Evolutionary conservation across 2,888 invertebrate species (phyloP), one percentile per base, ranked within the genome.

Genomic region (Smittia aterrima): DNA sequence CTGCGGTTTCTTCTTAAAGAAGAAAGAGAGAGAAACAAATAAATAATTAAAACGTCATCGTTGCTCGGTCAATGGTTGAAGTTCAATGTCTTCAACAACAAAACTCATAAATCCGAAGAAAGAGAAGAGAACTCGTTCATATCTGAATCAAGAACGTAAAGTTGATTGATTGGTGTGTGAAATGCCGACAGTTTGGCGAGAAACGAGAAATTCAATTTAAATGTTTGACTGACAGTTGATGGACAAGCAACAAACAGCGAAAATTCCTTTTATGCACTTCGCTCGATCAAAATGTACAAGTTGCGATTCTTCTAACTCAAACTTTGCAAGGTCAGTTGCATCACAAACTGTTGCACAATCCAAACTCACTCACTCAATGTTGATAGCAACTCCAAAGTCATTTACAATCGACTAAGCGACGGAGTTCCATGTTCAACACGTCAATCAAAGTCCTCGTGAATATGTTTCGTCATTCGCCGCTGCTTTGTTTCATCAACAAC

Each of bases 81-180:
- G 47, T 47, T 47, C 47, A 47, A 66, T 40, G 66, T 38, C 32
- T 40, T 66, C 66, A n/a, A n/a, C n/a, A n/a, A n/a, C n/a, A 32
- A 3, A 32, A 32, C 32, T 32, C 32, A 32, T 32, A 32, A 32
- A 64, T 64, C 25, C 25, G 64, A 64, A 64, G 16, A 27, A n/a
- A 16, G 27, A 64, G 18, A 9, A 27, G 18, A n/a, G 64, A 25
- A 32, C 32, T 32, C 32, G 32, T 9, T 47, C n/a, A 47, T 6
- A 6, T 47, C 47, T 3, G 9, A 32, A 9, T 32, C 11, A n/a
- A 47, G 47, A 47, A 47, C 16, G 47, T 13, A 2, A 11, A 16
- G 47, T 38, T 47, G 53, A 70, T 70, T 70, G 70, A 70, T 70
- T 70, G 70, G 47, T 11, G 47, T 70, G 41, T 70, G 70, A 70